These are phyloP conservation scores for Bergia sp. DNA, from an alignment of 92 coral and sea anemone genomes.

Conservation along the genomic window DNA sequence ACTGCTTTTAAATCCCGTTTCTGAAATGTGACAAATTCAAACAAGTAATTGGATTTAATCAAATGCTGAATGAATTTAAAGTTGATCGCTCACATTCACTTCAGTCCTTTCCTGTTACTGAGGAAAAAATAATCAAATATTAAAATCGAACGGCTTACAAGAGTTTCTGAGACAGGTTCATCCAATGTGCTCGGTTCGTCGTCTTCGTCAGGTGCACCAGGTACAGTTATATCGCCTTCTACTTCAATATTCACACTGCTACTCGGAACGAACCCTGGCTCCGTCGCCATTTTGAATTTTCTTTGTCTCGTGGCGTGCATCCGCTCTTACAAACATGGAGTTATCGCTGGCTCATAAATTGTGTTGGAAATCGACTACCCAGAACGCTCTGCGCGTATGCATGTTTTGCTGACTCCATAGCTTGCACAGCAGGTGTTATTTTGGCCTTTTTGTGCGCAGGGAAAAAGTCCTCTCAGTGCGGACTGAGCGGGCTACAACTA, in stretches of 20 bases:
- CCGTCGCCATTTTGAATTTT: constrained; percentile 92
- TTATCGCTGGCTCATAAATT: constrained; percentile 34
- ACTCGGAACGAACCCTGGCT: constrained; percentile 80
- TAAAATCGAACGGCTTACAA: constrained; percentile 59
- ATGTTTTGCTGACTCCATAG: no score
- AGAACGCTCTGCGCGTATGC: not conserved
- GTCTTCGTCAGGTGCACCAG: constrained; percentile 97
- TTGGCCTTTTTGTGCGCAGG: no score
- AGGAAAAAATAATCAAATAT: no score
- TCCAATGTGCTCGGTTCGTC: constrained; percentile 96
- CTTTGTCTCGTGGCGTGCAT: constrained; percentile 47
- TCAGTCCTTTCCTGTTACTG: no score
- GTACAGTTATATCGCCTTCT: constrained; percentile 99
- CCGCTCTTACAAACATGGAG: constrained; percentile 38
- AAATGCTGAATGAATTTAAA: constrained; percentile 8
- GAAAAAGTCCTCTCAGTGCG: no score
- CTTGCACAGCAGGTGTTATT: no score
- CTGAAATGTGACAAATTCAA: constrained; percentile 49
- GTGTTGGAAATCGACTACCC: not conserved
- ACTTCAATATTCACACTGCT: constrained; percentile 85
- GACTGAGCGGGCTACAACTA: no score
- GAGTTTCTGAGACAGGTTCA: constrained; percentile 91
- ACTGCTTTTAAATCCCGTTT: constrained; percentile 94
- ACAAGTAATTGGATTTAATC: not conserved
- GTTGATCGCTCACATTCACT: not conserved